phyloP scores from a whole-genome alignment of 1,140 invertebrate genomes.

The Brachionus manjavacas region DNA sequence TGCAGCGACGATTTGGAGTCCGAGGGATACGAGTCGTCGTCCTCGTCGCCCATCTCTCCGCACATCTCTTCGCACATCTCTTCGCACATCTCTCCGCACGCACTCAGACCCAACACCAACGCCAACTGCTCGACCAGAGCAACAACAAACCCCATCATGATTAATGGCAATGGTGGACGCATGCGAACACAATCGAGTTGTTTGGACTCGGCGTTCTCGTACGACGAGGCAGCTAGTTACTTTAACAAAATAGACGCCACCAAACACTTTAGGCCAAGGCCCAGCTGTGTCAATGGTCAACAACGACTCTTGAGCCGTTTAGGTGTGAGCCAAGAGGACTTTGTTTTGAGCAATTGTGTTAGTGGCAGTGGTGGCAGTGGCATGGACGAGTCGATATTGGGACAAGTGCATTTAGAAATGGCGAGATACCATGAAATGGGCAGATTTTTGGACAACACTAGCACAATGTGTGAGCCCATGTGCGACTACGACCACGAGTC shows the following conservation, averaged over 20 bases:
- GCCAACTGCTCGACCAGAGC: not conserved
- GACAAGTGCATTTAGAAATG: conserved; percentile 62
- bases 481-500: conserved; percentile 58
- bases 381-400: conserved; percentile 42
- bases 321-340: not conserved
- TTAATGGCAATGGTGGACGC: not conserved
- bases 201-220: conserved; percentile 31
- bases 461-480: not conserved
- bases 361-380: no score
- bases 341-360: not conserved
- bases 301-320: not conserved
- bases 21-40: conserved; percentile 43
- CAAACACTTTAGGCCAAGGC: not conserved
- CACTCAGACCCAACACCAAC: no score
- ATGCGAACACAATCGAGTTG: not conserved
- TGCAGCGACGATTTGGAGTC: conserved; percentile 43
- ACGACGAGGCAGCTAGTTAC: conserved; percentile 18
- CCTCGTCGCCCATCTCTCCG: conserved; percentile 35
- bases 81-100: no score
- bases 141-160: not conserved
- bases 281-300: conserved; percentile 10
- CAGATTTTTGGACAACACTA: conserved; percentile 55
- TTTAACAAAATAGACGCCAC: conserved; percentile 29
- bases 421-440: conserved; percentile 63
- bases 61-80: no score